Evolutionary conservation across 1,140 invertebrate genomes (phyloP).

Genomic region (Drosophila watanabei): DNA sequence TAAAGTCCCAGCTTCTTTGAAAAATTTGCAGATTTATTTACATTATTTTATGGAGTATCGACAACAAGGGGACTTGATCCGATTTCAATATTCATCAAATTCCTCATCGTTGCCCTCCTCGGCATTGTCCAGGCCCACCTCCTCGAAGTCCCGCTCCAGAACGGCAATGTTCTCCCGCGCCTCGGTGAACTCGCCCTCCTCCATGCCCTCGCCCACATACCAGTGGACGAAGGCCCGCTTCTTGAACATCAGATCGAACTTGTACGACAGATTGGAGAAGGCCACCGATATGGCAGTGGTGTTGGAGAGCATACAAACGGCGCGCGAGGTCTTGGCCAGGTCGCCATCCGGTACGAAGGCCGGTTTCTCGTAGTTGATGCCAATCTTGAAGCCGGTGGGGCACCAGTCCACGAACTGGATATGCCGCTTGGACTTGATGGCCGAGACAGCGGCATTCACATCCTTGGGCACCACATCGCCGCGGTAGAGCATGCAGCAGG

Average conservation of each 20-base stretch:
- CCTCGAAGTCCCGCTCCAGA: conserved; percentile 89
- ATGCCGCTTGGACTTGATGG: conserved; percentile 92
- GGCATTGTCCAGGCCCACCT: conserved; percentile 83
- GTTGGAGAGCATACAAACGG: conserved; percentile 92
- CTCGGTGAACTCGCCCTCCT: conserved; percentile 91
- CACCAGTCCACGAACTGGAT: conserved; percentile 91
- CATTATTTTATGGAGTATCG: conserved; percentile 17
- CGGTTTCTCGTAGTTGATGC: conserved; percentile 89
- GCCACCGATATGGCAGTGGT: conserved; percentile 93
- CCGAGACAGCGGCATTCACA: conserved; percentile 93
- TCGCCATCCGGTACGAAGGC: conserved; percentile 91
- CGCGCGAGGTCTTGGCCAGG: conserved; percentile 88
- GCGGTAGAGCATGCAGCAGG: conserved; percentile 91
- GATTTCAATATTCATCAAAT: conserved; percentile 60
- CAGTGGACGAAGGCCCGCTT: conserved; percentile 93
- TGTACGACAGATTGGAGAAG: conserved; percentile 91
- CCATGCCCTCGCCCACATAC: conserved; percentile 91
- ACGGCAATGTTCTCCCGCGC: conserved; percentile 91
- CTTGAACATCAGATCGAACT: conserved; percentile 93
- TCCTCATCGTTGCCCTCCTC: conserved; percentile 59
- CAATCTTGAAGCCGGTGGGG: conserved; percentile 91
- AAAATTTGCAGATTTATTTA: conserved; percentile 30
- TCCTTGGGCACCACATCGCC: conserved; percentile 93
- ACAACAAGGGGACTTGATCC: background rate
- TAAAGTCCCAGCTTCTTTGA: background rate